Evolutionary conservation across 1,140 invertebrate genomes (phyloP).

Genomic region (Panonychus citri): DNA sequence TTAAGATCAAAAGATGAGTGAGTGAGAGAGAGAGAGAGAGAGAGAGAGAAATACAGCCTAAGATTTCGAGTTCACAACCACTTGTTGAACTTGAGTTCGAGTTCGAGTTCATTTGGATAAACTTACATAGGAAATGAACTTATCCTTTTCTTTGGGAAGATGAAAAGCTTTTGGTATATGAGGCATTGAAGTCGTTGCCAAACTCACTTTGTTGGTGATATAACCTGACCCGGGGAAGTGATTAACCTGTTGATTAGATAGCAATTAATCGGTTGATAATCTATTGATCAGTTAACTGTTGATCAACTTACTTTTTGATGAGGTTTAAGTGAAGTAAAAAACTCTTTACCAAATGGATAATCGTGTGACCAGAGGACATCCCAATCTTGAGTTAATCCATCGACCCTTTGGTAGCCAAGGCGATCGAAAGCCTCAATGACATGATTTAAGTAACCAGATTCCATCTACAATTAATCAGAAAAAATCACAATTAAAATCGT

Average conservation of each 20-base stretch:
- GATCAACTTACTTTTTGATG: constrained; percentile 35
- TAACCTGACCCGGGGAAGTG: constrained; percentile 85
- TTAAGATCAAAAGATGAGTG: too few relatives aligned
- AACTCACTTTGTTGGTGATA: constrained; percentile 78
- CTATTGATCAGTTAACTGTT: constrained; percentile 2
- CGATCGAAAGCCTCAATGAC: constrained; percentile 20
- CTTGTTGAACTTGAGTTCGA: too few relatives aligned
- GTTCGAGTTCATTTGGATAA: too few relatives aligned
- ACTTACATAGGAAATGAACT: constrained; percentile 44
- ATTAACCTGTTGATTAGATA: constrained; percentile 41
- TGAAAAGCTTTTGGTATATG: constrained; percentile 68
- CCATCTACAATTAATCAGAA: constrained; percentile 13
- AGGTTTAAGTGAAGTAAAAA: constrained; percentile 34
- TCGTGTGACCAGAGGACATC: constrained; percentile 76
- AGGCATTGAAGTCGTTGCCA: constrained; percentile 48
- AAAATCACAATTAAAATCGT: not conserved
- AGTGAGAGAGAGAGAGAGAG: not conserved
- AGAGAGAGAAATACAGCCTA: too few relatives aligned
- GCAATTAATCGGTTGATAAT: not conserved
- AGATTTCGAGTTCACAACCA: too few relatives aligned
- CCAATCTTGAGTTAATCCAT: constrained; percentile 31
- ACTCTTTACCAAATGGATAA: constrained; percentile 47
- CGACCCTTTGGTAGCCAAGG: constrained; percentile 15
- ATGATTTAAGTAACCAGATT: constrained; percentile 20
- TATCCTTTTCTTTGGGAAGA: constrained; percentile 47